A percentile compares a stretch with the other conserved stretches of the same genome.
Conservation (phyloP, 2,888 invertebrate species). For the Drosophila suboccidentalis region DNA sequence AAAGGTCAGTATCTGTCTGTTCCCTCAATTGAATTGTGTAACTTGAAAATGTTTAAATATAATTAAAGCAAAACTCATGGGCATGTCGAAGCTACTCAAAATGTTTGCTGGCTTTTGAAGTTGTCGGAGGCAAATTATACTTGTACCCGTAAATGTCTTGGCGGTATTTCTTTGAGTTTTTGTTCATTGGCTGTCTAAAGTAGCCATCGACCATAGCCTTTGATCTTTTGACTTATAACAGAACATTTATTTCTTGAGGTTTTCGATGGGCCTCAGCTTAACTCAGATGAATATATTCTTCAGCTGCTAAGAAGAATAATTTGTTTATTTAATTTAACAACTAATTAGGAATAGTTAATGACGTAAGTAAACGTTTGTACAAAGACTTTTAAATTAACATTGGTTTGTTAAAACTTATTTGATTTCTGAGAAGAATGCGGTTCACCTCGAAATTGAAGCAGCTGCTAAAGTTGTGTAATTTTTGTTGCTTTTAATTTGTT, state of each 20-base stretch:
- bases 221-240: conserved; percentile 64
- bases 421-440: not conserved
- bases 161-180: conserved; percentile 45
- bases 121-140: conserved; percentile 39
- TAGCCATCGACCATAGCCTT: conserved; percentile 47
- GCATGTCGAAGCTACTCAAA: conserved; percentile 44
- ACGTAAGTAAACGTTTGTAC: not conserved
- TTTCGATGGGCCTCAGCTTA: conserved; percentile 1
- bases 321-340: conserved; percentile 1
- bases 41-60: conserved; percentile 59
- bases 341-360: not conserved
- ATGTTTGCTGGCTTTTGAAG: conserved; percentile 52
- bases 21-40: conserved; percentile 68
- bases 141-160: conserved; percentile 31
- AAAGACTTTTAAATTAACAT: not conserved
- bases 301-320: not conserved
- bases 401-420: not conserved
- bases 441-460: not conserved
- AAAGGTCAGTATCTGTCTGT: conserved; percentile 55
- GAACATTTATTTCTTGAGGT: conserved; percentile 19
- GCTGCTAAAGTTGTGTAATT: not conserved
- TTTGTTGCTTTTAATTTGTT: too few relatives aligned
- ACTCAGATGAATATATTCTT: not conserved
- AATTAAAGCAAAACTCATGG: conserved; percentile 55
- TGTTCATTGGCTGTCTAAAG: conserved; percentile 29